phyloP scores from a whole-genome alignment of 1,140 invertebrate genomes.

The Macrostomum lignano region DNA sequence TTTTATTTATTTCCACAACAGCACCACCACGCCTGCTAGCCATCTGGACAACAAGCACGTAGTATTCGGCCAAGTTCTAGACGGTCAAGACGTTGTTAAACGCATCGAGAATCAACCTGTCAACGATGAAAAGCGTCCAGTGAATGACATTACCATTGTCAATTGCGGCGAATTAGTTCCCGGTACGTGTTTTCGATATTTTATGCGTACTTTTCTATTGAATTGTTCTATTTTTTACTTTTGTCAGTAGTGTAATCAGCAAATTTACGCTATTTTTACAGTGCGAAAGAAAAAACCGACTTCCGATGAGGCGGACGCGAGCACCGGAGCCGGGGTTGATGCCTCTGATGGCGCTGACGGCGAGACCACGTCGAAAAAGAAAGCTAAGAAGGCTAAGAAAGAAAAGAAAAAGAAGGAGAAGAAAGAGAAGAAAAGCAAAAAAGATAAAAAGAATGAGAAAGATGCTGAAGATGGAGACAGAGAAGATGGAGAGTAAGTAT shows the following conservation, averaged over 20 bases:
- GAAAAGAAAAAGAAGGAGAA: conserved; percentile 13
- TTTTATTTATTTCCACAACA: conserved; percentile 48
- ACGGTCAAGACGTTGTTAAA: conserved; percentile 29
- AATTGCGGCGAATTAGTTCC: conserved; percentile 39
- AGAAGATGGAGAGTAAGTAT: no score
- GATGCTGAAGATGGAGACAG: no score
- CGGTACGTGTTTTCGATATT: neutral
- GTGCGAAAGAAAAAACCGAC: conserved; percentile 1
- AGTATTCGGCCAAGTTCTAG: conserved; percentile 41
- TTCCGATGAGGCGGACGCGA: conserved; percentile 42
- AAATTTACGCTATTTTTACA: no score
- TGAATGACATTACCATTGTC: conserved; percentile 52
- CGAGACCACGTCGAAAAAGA: conserved; percentile 17
- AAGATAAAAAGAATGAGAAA: no score
- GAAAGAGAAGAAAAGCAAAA: conserved; percentile 9
- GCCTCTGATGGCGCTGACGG: conserved; percentile 15
- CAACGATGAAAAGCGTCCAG: conserved; percentile 52
- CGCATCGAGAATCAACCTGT: conserved; percentile 38
- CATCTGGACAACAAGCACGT: conserved; percentile 27
- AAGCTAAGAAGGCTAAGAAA: conserved; percentile 19
- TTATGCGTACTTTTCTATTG: neutral
- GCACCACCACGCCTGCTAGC: conserved; percentile 46
- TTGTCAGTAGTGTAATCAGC: neutral
- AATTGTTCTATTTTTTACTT: conserved; percentile 5
- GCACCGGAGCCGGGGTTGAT: conserved; percentile 9